Base-by-base conservation (phyloP, 2,113 vertebrate genomes). In the Rhipidura dahli region DNA sequence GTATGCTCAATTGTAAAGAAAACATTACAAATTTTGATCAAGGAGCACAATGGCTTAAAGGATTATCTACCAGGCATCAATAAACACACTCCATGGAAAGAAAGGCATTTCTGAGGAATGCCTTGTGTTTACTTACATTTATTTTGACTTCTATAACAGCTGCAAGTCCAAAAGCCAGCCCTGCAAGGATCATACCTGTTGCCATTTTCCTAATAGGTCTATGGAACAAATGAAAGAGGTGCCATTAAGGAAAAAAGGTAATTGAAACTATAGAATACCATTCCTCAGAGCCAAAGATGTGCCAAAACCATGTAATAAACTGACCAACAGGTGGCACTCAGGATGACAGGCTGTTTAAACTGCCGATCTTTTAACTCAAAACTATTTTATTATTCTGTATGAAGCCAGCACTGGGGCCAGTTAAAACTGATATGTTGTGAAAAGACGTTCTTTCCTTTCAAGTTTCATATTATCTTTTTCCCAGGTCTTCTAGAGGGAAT, bases 191-290 rank as follows among this genome's bases (percentile, higher is more conserved):
- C 99, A 99, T 99, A 72, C 99, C 99, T 16, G 95, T 44, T 57
- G 98, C 98, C 99, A 99, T 99, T 98, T 99, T 99, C 91, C 96
- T 98, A 44, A 99, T 97, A 63, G 99, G 99, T 79, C 99, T 99
- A 93, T 15, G 66, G 80, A 85, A 90, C 56, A 76, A 96, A 95
- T 87, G 70, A 66, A 88, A 97, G 63, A 92, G 80, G 89, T 53
- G 37, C 61, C 66, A 94, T 96, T 95, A 91, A 94, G 61, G 37
- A 42, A 69, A 66, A 73, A 78, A 80, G 9, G 24, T 51, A 14
- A 84, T 94, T 85, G 89, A 79, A 95, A 87, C 70, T 73, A 31
- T 3, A 73, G 45, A 93, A 93, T 33, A 79, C 47, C 14, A 45
- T 80, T 82, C 54, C 50, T 93, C 44, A 65, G 89, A 95, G 81